These are phyloP conservation scores for Siniperca knerii DNA, from an alignment of 2,113 vertebrate species.

Conservation along the genomic window DNA sequence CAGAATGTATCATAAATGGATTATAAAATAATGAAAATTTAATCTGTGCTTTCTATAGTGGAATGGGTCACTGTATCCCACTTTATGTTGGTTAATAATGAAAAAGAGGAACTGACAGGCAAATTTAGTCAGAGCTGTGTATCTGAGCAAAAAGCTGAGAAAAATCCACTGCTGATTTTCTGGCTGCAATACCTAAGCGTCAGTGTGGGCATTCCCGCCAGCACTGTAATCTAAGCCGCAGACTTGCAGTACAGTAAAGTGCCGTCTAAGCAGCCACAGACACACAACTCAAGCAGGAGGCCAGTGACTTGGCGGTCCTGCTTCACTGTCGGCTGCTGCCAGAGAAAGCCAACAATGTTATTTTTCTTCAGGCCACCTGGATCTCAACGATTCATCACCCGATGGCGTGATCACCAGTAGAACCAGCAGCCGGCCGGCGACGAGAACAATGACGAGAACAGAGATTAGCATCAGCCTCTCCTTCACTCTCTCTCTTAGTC, in stretches of 20 bases:
- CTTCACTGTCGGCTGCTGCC: slow-evolving; percentile 17
- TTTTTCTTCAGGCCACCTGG: slow-evolving; percentile 58
- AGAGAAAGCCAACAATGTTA: slow-evolving; percentile 52
- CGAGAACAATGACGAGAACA: slow-evolving; percentile 64
- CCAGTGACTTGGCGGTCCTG: slow-evolving; percentile 4
- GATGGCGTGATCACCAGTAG: slow-evolving; percentile 53
- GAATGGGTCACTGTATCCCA: not conserved
- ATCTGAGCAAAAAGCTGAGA: not conserved
- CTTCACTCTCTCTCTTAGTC: slow-evolving; percentile 28
- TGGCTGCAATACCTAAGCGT: slow-evolving; percentile 16
- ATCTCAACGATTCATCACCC: slow-evolving; percentile 63
- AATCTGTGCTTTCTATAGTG: not conserved
- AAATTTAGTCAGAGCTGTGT: not conserved
- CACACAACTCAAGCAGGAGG: slow-evolving; percentile 15
- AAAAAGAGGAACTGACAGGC: slow-evolving; percentile 9
- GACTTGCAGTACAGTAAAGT: slow-evolving; percentile 32
- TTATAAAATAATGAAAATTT: not conserved
- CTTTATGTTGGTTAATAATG: not conserved
- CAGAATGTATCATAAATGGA: not conserved
- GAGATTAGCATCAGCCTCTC: slow-evolving; percentile 69
- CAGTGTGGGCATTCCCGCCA: slow-evolving; percentile 4
- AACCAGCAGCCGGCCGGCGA: slow-evolving; percentile 46
- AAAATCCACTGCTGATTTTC: slow-evolving; percentile 6
- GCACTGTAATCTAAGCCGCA: slow-evolving; percentile 10
- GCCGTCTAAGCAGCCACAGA: slow-evolving; percentile 37